phyloP scores from a whole-genome alignment of 2,113 vertebrate species.

The Sclerurus mexicanus region DNA sequence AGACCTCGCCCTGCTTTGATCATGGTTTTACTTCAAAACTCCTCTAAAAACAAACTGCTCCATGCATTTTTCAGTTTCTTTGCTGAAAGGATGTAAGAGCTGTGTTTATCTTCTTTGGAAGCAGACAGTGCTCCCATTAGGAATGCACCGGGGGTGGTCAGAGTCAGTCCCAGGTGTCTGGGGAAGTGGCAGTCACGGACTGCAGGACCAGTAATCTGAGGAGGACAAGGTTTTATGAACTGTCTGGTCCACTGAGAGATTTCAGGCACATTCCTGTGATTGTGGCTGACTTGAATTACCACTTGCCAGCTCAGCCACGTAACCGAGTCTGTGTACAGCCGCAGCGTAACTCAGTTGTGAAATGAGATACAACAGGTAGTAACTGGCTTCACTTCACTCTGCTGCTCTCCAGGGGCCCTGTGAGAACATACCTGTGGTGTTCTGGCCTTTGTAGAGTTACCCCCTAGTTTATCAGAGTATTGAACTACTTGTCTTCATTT shows the following conservation, averaged over 20 bases:
- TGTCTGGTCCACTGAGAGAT: background rate
- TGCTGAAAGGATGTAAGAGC: background rate
- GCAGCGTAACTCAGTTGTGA: background rate
- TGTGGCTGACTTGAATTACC: background rate
- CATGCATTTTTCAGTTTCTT: background rate
- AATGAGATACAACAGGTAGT: background rate
- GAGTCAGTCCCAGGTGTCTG: background rate
- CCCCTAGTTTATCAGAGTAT: background rate
- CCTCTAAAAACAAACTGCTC: background rate
- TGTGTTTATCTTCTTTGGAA: background rate
- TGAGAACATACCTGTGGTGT: background rate
- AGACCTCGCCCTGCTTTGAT: background rate
- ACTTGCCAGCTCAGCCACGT: background rate
- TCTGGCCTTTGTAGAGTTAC: background rate
- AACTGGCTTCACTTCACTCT: background rate
- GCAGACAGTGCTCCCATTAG: background rate
- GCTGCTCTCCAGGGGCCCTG: background rate
- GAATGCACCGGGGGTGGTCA: background rate
- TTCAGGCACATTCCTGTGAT: background rate
- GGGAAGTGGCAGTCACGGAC: background rate
- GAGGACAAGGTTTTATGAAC: background rate
- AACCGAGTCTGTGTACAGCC: background rate
- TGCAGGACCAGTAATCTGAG: background rate
- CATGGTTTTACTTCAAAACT: background rate
- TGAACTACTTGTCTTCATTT: background rate